phyloP scores from a whole-genome alignment of 2,113 vertebrate genomes.

The Peromyscus polionotus region DNA sequence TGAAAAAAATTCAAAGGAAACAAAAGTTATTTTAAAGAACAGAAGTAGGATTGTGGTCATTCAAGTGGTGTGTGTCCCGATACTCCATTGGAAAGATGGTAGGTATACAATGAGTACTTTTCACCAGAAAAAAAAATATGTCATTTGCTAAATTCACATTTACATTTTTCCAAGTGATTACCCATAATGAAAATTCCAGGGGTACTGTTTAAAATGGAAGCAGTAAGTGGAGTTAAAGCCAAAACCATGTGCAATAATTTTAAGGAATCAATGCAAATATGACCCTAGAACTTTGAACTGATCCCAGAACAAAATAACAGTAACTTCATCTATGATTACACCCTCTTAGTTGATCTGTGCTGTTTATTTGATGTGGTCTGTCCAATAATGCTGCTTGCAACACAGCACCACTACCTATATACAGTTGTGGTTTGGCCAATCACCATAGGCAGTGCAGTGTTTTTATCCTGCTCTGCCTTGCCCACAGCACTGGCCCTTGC shows the following conservation, averaged over 20 bases:
- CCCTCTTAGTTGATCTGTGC: not conserved
- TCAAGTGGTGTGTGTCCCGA: not conserved
- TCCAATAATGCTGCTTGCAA: not conserved
- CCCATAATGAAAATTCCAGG: slow-evolving; percentile 5
- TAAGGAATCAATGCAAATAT: slow-evolving; percentile 23
- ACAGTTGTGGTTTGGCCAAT: not conserved
- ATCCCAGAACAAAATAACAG: slow-evolving; percentile 44
- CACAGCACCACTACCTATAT: not conserved
- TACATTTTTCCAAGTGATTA: slow-evolving; percentile 60
- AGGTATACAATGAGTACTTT: not conserved
- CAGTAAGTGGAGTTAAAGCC: not conserved
- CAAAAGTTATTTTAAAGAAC: not conserved
- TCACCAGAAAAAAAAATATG: not conserved
- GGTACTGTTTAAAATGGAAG: slow-evolving; percentile 29
- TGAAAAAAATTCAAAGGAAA: slow-evolving; percentile 48
- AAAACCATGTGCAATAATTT: slow-evolving; percentile 16
- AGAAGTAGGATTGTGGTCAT: not conserved
- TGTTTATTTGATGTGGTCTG: not conserved
- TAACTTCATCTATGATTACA: not conserved
- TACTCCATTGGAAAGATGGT: not conserved
- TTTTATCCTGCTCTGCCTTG: not conserved
- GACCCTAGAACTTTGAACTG: slow-evolving; percentile 26
- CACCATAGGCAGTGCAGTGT: not conserved
- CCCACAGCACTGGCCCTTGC: not conserved
- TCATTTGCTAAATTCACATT: slow-evolving; percentile 14